Percentiles rank a stretch among this genome's conserved stretches.
phyloP scores from a whole-genome alignment of 2,113 vertebrate species.

The Leucoraja erinaceus region DNA sequence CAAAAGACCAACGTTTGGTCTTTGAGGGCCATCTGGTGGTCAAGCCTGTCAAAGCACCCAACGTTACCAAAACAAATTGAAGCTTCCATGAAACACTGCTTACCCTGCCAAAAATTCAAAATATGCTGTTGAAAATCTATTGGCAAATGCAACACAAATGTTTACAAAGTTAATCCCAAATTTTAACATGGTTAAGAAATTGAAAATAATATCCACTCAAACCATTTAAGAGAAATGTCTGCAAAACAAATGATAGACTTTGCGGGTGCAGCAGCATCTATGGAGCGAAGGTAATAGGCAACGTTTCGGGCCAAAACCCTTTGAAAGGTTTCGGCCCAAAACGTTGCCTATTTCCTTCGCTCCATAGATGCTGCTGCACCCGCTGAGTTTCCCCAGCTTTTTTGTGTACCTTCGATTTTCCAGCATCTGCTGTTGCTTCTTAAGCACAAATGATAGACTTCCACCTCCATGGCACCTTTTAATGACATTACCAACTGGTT shows the following conservation, averaged over 20 bases:
- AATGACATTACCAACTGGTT: not conserved
- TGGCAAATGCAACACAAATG: not conserved
- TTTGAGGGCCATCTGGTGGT: slow-evolving; percentile 18
- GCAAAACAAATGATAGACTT: not conserved
- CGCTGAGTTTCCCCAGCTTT: no score
- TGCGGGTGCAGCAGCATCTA: no score
- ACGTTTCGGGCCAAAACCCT: no score
- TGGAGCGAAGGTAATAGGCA: no score
- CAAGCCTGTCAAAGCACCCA: not conserved
- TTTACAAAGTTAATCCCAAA: not conserved
- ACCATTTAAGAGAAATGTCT: not conserved
- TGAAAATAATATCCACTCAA: not conserved
- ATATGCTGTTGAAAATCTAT: not conserved
- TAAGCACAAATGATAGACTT: not conserved
- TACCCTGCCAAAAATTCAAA: not conserved
- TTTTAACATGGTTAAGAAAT: not conserved
- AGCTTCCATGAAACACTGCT: not conserved
- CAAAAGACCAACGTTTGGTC: not conserved
- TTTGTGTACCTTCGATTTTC: no score
- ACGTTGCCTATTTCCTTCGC: no score
- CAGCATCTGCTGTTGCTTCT: no score
- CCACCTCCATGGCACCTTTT: not conserved
- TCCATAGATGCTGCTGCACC: no score
- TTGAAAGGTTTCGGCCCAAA: no score
- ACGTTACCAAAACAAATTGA: not conserved